Evolutionary conservation across 2,113 vertebrate species (phyloP).

Genomic region (Todiramphus saurophagus): DNA sequence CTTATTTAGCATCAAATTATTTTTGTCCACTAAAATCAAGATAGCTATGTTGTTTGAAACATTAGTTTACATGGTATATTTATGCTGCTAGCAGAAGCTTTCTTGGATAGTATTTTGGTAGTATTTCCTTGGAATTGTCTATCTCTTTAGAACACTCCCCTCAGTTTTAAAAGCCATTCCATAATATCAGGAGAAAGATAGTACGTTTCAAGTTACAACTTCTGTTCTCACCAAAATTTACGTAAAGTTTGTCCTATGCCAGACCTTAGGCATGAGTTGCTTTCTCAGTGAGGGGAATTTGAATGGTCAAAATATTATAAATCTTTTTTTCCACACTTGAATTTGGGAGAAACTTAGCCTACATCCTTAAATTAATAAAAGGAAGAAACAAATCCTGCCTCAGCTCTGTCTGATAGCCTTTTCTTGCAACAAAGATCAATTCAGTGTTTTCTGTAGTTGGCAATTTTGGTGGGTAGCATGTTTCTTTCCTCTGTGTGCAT

Average conservation of each 20-base stretch:
- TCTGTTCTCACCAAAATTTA: background rate
- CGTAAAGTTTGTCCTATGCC: background rate
- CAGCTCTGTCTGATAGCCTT: background rate
- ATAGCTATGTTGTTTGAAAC: background rate
- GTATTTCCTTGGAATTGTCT: background rate
- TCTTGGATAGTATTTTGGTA: background rate
- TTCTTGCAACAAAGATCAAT: background rate
- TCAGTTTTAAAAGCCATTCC: background rate
- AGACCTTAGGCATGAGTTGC: background rate
- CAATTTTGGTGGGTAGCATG: background rate
- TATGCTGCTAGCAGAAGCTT: background rate
- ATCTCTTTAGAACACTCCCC: background rate
- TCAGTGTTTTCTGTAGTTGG: background rate
- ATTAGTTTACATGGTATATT: background rate
- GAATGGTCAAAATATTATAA: background rate
- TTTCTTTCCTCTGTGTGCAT: background rate
- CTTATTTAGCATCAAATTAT: background rate
- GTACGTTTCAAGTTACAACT: background rate
- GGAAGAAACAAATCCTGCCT: background rate
- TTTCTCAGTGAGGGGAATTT: background rate
- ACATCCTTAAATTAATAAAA: background rate
- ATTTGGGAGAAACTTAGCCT: background rate
- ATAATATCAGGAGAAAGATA: background rate
- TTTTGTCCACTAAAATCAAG: background rate
- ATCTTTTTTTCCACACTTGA: background rate